Evolutionary conservation across 1,140 invertebrate genomes (phyloP), one percentile per base, ranked within the genome.

Genomic region (Philotrypesis tridentata): DNA sequence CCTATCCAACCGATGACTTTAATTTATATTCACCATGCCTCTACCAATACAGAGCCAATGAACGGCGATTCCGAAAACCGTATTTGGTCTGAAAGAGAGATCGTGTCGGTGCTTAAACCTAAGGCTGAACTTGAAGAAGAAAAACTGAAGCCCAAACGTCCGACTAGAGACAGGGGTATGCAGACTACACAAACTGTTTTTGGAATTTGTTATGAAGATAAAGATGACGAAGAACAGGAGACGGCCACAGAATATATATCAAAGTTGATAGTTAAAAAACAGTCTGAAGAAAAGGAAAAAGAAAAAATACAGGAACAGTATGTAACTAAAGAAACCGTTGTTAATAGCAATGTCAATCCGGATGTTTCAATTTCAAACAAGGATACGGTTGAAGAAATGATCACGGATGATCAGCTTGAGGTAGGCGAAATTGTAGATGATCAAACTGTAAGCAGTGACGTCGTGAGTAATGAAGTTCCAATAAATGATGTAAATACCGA

Each of bases 131-230:
- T 89, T 27, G 85, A 90, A 21, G 86, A 90, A 25, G 85, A 85
- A 9, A 89, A 89, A 33, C 27, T 76, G n/a, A 79, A 79, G 43
- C 63, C 81, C 11, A 90, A 89, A 83, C 79, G 80, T 11, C 0
- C 23, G 1, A 87, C 85, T 65, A 48, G 78, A n/a, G 84, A 88
- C 29, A 73, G 82, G 31, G 83, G 73, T 33, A 84, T 86, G 55
- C 87, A 90, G 74, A 91, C 87, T 2, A 83, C 86, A 17, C 86
- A 91, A 76, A 86, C 85, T n/a, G 84, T 87, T n/a, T 88, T 90
- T 40, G 73, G 68, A 5, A 17, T 65, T 4, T 55, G 2, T 37
- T 70, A n/a, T 17, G 43, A 76, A 40, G 14, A 77, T 40, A 29
- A 27, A 17, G 71, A 72, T 2, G 60, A 55, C 43, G 7, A 37